Base-by-base conservation (phyloP, 2,797 vertebrate species). In the Okamejei kenojei region DNA sequence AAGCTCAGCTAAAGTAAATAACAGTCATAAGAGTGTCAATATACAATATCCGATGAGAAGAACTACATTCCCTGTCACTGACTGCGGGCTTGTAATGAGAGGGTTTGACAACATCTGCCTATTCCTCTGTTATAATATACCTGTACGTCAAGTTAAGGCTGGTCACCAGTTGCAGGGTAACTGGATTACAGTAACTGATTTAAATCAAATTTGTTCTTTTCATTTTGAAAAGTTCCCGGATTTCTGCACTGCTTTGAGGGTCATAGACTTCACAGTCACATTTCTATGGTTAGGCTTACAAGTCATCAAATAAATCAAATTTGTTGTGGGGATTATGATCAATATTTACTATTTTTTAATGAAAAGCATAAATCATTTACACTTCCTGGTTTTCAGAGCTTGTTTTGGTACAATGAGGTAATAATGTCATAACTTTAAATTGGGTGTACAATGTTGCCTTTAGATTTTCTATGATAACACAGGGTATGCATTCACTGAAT, bases 401-500 rank as follows among this genome's bases (percentile, higher is more conserved):
- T 58, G 61, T 32, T 7, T 88, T 88, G 32, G n/a, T 32, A 32
- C 15, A 35, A 17, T 35, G 84, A 88, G 61, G 61, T 35, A 88
- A 88, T 88, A 88, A 88, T 88, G 84, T 88, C 61, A 13, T 35
- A 65, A 68, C 61, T 35, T 32, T 7, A 65, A 88, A 35, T 17
- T 61, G 82, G n/a, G 7, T 21, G 63, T 35, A 32, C 32, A 88
- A 65, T 5, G 32, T 32, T 65, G 61, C 21, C 15, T 17, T 32
- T 65, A 13, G 15, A n/a, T n/a, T 54, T 29, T 63, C 58, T 88
- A 65, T n/a, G 5, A 15, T 88, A 65, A 88, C 21, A 88, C 61
- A 35, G 15, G 17, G 23, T 54, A 54, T 91, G 54, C 35, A 74
- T 91, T 91, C 90, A 91, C 90, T 91, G 90, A 74, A 91, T 74